phyloP scores from a whole-genome alignment of 2,797 vertebrate genomes.

The Acestrorhynchus altus region DNA sequence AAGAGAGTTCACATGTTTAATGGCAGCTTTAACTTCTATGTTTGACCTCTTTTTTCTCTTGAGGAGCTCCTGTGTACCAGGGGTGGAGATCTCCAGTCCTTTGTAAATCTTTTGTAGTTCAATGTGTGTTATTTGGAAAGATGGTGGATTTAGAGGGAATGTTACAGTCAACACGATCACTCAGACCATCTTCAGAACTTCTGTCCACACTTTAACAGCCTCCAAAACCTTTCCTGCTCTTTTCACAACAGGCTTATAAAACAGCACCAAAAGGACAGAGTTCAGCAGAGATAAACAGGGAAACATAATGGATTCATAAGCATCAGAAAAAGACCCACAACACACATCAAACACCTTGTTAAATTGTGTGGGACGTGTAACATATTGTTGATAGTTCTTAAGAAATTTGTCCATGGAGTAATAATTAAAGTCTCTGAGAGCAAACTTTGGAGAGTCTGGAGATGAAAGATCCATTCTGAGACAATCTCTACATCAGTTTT shows the following conservation, averaged over 20 bases:
- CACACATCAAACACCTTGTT: conserved; percentile 5
- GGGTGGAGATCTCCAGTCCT: too few species aligned
- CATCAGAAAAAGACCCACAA: not conserved
- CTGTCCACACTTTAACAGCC: not conserved
- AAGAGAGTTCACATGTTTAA: not conserved
- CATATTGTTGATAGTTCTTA: not conserved
- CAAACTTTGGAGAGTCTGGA: not conserved
- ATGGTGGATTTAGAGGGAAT: not conserved
- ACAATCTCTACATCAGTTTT: too few species aligned
- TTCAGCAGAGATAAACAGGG: not conserved
- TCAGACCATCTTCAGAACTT: not conserved
- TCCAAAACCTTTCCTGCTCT: not conserved
- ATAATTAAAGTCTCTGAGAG: not conserved
- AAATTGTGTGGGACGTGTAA: conserved; percentile 4
- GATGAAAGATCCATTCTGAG: too few species aligned
- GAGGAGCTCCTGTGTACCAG: too few species aligned
- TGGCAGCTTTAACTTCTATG: not conserved
- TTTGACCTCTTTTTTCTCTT: not conserved
- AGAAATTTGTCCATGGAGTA: not conserved
- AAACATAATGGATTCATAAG: not conserved
- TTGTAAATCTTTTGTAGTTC: not conserved
- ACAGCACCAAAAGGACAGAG: not conserved
- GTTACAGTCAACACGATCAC: not conserved
- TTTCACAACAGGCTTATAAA: not conserved
- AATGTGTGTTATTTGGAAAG: not conserved